Percentiles rank a stretch among this genome's conserved stretches.
phyloP scores from a whole-genome alignment of 2,113 vertebrate genomes.

The Mellivora capensis region DNA sequence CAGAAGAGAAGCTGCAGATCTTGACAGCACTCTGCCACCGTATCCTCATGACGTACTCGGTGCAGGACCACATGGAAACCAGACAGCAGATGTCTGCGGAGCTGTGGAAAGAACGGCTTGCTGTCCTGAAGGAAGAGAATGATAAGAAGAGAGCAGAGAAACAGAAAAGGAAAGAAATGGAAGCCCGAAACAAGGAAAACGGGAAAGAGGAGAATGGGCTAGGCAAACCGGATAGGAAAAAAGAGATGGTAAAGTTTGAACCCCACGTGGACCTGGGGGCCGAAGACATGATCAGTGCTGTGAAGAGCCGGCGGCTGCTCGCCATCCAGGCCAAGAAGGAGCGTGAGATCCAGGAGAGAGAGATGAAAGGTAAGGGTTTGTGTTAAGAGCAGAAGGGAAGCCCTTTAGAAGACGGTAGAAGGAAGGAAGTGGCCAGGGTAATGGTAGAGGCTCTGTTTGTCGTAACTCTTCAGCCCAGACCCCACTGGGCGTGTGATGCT shows the following conservation, averaged over 20 bases:
- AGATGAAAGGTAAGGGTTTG: conserved; percentile 88
- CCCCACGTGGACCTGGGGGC: conserved; percentile 78
- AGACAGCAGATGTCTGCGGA: conserved; percentile 92
- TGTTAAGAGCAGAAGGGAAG: neutral
- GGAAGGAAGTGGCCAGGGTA: neutral
- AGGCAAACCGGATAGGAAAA: conserved; percentile 87
- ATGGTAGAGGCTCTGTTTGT: neutral
- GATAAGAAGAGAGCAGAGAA: conserved; percentile 95
- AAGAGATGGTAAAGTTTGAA: conserved; percentile 78
- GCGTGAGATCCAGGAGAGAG: conserved; percentile 92
- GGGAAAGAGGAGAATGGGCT: conserved; percentile 79
- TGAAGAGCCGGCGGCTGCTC: conserved; percentile 94
- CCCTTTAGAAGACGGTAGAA: neutral
- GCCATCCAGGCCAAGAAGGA: conserved; percentile 95
- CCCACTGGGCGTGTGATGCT: neutral
- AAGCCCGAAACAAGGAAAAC: conserved; percentile 86
- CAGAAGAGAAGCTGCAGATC: conserved; percentile 92
- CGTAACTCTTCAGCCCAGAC: neutral
- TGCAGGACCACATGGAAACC: conserved; percentile 95
- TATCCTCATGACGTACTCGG: conserved; percentile 97
- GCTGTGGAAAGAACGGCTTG: conserved; percentile 95
- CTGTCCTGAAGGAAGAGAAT: conserved; percentile 93
- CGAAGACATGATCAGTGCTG: conserved; percentile 95
- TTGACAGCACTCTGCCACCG: conserved; percentile 94
- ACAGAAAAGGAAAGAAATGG: conserved; percentile 92